Evolutionary conservation across 2,888 invertebrate species (phyloP).

Genomic region (Polymixis lichenea): DNA sequence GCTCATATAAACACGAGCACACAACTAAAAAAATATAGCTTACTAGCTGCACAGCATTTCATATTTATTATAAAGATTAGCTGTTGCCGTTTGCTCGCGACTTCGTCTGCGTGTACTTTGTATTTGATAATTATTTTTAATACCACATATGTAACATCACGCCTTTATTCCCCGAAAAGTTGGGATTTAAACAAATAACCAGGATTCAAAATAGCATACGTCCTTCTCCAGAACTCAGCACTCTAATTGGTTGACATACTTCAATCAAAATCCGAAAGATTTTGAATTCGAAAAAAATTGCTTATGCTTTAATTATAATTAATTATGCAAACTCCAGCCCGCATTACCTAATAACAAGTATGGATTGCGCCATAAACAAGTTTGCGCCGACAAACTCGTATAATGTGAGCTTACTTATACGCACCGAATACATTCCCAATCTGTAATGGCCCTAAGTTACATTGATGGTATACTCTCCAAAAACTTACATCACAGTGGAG

Average conservation of each 20-base stretch:
- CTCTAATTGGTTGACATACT: not conserved
- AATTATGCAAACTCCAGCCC: no score
- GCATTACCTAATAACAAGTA: not conserved
- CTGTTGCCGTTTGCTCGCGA: not conserved
- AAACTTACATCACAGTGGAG: constrained; percentile 54
- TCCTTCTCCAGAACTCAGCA: not conserved
- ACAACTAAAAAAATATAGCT: no score
- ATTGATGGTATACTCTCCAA: constrained; percentile 14
- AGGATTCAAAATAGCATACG: not conserved
- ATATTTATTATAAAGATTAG: no score
- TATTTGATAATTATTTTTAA: not conserved
- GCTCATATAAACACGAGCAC: not conserved
- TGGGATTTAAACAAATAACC: not conserved
- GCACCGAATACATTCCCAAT: constrained; percentile 1
- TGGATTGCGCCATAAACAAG: not conserved
- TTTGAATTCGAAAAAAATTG: not conserved
- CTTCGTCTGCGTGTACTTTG: not conserved
- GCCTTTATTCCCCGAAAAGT: not conserved
- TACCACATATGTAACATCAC: not conserved
- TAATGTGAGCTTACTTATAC: not conserved
- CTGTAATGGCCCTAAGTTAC: constrained; percentile 10
- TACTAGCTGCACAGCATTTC: not conserved
- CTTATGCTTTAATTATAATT: not conserved
- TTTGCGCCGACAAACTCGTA: not conserved
- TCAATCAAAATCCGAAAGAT: no score